phyloP scores from a whole-genome alignment of 1,140 invertebrate species.

The Heliconius nattereri region DNA sequence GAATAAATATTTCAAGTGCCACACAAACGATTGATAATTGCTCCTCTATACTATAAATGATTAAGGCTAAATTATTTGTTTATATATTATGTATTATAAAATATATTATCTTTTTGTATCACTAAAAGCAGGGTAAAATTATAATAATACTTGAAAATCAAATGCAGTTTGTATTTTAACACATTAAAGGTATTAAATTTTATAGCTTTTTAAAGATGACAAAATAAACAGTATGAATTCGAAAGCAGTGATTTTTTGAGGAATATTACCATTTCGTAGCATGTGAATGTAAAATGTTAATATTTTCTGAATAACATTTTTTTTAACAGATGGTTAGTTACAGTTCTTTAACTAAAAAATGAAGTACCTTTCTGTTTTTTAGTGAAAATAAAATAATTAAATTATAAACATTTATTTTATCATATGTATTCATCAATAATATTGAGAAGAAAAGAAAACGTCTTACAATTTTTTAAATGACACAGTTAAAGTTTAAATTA shows the following conservation, averaged over 20 bases:
- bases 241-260: not conserved
- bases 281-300: not conserved
- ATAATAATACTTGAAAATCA: constrained; percentile 7
- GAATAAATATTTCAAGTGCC: not conserved
- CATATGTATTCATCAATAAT: not conserved
- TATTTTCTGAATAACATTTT: not conserved
- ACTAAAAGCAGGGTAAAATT: constrained; percentile 14
- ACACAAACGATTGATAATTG: not conserved
- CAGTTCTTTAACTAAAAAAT: not conserved
- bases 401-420: not conserved
- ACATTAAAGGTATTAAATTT: constrained; percentile 5
- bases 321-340: not conserved
- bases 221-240: not conserved
- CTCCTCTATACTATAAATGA: not conserved
- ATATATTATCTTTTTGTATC: not conserved
- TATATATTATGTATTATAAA: constrained; percentile 9
- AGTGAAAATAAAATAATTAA: too few species aligned
- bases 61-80: constrained; percentile 6
- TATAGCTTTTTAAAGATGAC: constrained; percentile 7
- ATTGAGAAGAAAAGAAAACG: not conserved
- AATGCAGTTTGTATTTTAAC: constrained; percentile 11
- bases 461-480: constrained; percentile 13
- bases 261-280: not conserved
- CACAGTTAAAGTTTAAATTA: constrained; percentile 20
- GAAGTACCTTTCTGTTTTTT: not conserved